Evolutionary conservation across 1,140 invertebrate species (phyloP).

Genomic region (Trichoplusia ni): DNA sequence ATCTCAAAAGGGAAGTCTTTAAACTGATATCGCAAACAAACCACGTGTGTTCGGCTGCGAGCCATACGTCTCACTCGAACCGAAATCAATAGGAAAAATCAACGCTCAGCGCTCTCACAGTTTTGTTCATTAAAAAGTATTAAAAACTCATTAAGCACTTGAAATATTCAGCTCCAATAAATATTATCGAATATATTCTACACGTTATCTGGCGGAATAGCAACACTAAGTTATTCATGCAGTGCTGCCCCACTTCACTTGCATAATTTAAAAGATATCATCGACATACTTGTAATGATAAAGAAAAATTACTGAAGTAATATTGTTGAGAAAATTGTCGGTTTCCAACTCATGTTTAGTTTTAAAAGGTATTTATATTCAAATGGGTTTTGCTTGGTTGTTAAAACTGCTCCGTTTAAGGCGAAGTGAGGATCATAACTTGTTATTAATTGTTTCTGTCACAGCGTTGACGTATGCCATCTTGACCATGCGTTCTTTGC

Average conservation of each 20-base stretch:
- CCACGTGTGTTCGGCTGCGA: no score
- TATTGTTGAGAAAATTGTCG: not conserved
- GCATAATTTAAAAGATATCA: slow-evolving; percentile 57
- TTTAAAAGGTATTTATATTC: no score
- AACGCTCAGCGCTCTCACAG: no score
- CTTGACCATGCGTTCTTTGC: no score
- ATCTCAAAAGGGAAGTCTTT: no score
- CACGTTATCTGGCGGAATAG: slow-evolving; percentile 43
- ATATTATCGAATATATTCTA: slow-evolving; percentile 35
- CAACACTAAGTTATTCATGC: slow-evolving; percentile 58
- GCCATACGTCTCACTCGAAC: no score
- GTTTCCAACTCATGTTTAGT: no score
- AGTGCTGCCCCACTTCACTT: slow-evolving; percentile 50
- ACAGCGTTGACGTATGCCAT: no score
- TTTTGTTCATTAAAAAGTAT: slow-evolving; percentile 1
- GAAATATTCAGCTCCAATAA: slow-evolving; percentile 20
- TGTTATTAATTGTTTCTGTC: not conserved
- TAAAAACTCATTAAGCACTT: not conserved
- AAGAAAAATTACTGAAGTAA: slow-evolving; percentile 13
- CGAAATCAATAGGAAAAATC: no score
- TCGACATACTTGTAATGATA: slow-evolving; percentile 18
- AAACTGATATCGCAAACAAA: no score
- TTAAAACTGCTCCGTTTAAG: no score
- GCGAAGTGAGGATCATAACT: not conserved
- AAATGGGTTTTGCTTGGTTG: no score